Evolutionary conservation across 2,113 vertebrate genomes (phyloP), one percentile per base, ranked within the genome.

Genomic region (Oryzias melastigma): DNA sequence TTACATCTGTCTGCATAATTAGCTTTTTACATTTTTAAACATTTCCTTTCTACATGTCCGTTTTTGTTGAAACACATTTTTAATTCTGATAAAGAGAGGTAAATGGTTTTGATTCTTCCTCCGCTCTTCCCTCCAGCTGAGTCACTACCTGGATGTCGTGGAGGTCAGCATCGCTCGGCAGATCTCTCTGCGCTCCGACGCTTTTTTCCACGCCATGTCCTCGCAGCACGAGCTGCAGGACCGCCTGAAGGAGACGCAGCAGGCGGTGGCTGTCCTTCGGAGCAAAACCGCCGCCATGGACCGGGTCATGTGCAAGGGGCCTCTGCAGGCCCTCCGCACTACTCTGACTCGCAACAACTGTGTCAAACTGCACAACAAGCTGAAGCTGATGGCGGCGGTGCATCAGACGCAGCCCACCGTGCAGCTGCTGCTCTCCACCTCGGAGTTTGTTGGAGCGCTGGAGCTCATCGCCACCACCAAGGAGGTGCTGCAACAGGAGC

Each of bases 371-470:
- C 96, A 96, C 83, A 92, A 93, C 85, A 99, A 99, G 80, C 91
- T 99, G 82, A 98, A 99, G 81, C 80, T 99, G 89, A 98, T 98
- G 97, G 95, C 97, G 5, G 96, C 97, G 15, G 96, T 99, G 61
- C 97, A 98, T 58, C 97, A 99, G 90, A 98, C 97, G n/a, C 97
- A 99, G 86, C 97, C 97, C 78, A 99, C 97, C 0, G 97, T 99
- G 49, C 97, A 99, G 91, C 82, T 99, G 83, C 92, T 99, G 71
- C 89, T 99, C 7, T 96, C 96, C 27, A 98, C 96, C 68, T 95
- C 94, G 0, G 97, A 99, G 88, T 99, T 97, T 50, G 96, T 98
- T 47, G 96, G 95, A 3, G 97, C 97, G 7, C 91, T 99, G 89
- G 97, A 99, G 88, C 94, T 99, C 76, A 99, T 99, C 89, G 91